Conservation (phyloP, 2,888 invertebrate genomes). For the Lomographa bimaculata region DNA sequence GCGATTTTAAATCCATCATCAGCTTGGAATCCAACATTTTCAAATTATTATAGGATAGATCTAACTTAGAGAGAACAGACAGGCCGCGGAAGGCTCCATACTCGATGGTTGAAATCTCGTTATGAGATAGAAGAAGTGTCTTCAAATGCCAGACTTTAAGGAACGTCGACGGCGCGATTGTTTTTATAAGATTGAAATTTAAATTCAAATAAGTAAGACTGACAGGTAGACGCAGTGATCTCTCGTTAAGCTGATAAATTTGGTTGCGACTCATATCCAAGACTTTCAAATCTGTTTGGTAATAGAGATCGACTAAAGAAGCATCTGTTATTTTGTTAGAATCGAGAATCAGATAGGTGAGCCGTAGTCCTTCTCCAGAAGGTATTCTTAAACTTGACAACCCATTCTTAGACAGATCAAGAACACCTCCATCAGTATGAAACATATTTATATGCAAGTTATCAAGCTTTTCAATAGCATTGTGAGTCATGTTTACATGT, state of each 20-base stretch:
- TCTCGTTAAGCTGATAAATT: conserved; percentile 49
- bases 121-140: conserved; percentile 57
- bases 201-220: conserved; percentile 54
- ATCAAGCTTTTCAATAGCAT: conserved; percentile 50
- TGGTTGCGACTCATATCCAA: conserved; percentile 60
- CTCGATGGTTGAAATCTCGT: conserved; percentile 49
- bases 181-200: conserved; percentile 52
- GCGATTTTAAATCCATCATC: conserved; percentile 58
- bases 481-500: conserved; percentile 61
- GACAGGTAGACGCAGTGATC: conserved; percentile 54
- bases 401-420: conserved; percentile 68
- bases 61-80: conserved; percentile 43
- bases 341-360: conserved; percentile 51
- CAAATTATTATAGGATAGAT: conserved; percentile 56
- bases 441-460: conserved; percentile 57
- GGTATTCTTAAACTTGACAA: conserved; percentile 54
- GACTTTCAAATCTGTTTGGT: conserved; percentile 50
- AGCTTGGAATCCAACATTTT: conserved; percentile 56
- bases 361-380: conserved; percentile 51
- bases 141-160: conserved; percentile 45
- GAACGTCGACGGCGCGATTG: conserved; percentile 61
- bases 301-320: conserved; percentile 46
- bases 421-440: conserved; percentile 59
- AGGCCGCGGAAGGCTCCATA: conserved; percentile 65
- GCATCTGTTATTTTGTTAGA: conserved; percentile 62